phyloP scores from a whole-genome alignment of 2,113 vertebrate species.

The Callorhinus ursinus region DNA sequence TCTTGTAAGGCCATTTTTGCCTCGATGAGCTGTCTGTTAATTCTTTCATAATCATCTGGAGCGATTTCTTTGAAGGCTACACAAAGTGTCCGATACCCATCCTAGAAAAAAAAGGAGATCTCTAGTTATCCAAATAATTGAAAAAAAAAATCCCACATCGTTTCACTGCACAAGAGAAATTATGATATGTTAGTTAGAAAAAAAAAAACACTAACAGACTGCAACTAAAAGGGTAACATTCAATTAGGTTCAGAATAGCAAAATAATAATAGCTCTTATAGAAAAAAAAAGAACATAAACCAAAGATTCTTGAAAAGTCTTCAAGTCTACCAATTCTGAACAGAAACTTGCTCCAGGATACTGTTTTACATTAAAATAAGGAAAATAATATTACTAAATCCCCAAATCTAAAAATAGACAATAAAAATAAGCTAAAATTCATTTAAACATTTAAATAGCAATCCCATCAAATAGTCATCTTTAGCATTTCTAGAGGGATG shows the following conservation, averaged over 20 bases:
- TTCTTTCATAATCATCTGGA: slow-evolving; percentile 88
- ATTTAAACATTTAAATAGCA: not conserved
- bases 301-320: slow-evolving; percentile 38
- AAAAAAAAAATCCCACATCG: not conserved
- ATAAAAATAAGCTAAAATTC: not conserved
- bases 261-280: not conserved
- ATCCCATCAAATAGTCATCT: not conserved
- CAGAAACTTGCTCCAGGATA: not conserved
- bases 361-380: slow-evolving; percentile 39
- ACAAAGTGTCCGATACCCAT: slow-evolving; percentile 96
- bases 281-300: not conserved
- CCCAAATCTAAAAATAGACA: not conserved
- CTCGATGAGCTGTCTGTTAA: slow-evolving; percentile 88
- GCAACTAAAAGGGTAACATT: slow-evolving; percentile 9
- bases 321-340: not conserved
- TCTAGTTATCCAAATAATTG: slow-evolving; percentile 28
- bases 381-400: slow-evolving; percentile 6
- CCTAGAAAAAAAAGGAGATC: slow-evolving; percentile 83
- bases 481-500: not conserved
- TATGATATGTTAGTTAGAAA: not conserved
- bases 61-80: slow-evolving; percentile 94
- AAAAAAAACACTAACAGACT: not conserved
- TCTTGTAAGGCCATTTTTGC: slow-evolving; percentile 95
- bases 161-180: slow-evolving; percentile 44
- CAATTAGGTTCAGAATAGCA: slow-evolving; percentile 22